Conservation (phyloP, 1,140 invertebrate genomes). For the Brachionus koreanus region DNA sequence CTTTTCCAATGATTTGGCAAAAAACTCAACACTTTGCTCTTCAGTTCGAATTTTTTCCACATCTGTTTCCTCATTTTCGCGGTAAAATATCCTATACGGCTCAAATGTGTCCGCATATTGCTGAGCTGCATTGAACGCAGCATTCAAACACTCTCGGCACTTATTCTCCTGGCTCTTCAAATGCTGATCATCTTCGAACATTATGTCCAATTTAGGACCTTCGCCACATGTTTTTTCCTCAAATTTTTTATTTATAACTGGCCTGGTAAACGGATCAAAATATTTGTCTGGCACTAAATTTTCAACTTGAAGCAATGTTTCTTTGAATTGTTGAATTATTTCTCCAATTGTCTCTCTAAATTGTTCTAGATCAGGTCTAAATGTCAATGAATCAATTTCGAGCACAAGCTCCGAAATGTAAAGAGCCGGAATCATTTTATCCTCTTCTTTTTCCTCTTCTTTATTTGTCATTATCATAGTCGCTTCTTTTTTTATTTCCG, state of each 20-base stretch:
- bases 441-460: slow-evolving; percentile 45
- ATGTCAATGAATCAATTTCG: slow-evolving; percentile 55
- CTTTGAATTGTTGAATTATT: slow-evolving; percentile 44
- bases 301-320: slow-evolving; percentile 55
- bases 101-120: slow-evolving; percentile 68
- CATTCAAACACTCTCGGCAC: slow-evolving; percentile 61
- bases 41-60: slow-evolving; percentile 59
- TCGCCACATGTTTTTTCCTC: slow-evolving; percentile 67
- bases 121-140: slow-evolving; percentile 64
- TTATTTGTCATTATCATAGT: slow-evolving; percentile 57
- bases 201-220: slow-evolving; percentile 65
- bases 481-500: slow-evolving; percentile 44
- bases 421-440: slow-evolving; percentile 47
- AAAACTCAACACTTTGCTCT: slow-evolving; percentile 51
- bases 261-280: slow-evolving; percentile 62
- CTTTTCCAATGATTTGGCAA: slow-evolving; percentile 49
- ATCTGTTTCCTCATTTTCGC: slow-evolving; percentile 67
- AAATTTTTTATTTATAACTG: slow-evolving; percentile 69
- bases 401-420: slow-evolving; percentile 57
- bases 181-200: slow-evolving; percentile 66
- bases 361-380: slow-evolving; percentile 51
- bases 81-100: slow-evolving; percentile 66
- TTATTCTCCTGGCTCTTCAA: slow-evolving; percentile 60
- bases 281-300: slow-evolving; percentile 57
- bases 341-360: slow-evolving; percentile 57